These are phyloP conservation scores for Atlantisia rogersi DNA, from an alignment of 2,113 vertebrate species.

Conservation along the genomic window DNA sequence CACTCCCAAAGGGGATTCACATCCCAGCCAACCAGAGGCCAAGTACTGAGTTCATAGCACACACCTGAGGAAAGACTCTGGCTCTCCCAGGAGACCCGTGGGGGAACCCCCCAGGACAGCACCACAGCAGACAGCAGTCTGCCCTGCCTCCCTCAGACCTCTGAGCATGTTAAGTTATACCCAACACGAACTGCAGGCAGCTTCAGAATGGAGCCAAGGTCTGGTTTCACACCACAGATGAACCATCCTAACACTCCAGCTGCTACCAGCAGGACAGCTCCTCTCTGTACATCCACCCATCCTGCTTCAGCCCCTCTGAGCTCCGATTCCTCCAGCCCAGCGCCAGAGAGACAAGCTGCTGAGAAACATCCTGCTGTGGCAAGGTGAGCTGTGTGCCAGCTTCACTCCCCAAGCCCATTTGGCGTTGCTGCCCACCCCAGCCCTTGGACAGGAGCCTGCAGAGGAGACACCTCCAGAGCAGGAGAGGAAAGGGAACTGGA, in stretches of 20 bases:
- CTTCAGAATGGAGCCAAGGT: background rate
- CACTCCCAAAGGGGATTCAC: background rate
- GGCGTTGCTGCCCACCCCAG: rapidly evolving
- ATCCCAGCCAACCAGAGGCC: background rate
- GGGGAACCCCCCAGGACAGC: background rate
- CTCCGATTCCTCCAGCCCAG: background rate
- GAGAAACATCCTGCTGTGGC: background rate
- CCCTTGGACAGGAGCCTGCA: background rate
- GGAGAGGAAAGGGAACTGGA: background rate
- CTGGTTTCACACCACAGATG: rapidly evolving
- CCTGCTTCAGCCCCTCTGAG: background rate
- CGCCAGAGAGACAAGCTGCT: background rate
- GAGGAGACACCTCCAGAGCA: background rate
- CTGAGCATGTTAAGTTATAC: rapidly evolving
- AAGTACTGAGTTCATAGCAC: background rate
- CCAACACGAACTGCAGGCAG: background rate
- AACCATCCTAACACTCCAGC: background rate
- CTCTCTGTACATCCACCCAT: background rate
- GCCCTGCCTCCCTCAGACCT: background rate
- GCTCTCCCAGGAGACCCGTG: background rate
- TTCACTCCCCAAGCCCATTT: background rate
- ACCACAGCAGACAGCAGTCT: background rate
- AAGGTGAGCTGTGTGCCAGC: background rate
- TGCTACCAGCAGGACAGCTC: background rate
- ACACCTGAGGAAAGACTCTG: background rate